Evolutionary conservation across 2,113 vertebrate species (phyloP).

Genomic region (Galbula dea): DNA sequence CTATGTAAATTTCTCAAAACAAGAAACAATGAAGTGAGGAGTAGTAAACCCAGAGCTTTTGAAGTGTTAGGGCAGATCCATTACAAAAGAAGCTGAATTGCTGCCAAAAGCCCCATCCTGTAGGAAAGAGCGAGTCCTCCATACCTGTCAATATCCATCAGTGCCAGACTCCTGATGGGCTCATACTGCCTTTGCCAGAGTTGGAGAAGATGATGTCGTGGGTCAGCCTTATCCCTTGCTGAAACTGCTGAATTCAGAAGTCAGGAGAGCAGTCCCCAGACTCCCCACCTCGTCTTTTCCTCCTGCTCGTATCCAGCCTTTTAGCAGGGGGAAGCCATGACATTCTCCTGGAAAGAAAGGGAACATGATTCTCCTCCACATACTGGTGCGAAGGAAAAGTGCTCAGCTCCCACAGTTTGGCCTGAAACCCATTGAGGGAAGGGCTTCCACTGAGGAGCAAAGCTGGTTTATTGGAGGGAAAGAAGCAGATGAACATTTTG

Average conservation of each 20-base stretch:
- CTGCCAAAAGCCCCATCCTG: not conserved
- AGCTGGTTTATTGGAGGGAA: not conserved
- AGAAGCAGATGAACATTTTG: not conserved
- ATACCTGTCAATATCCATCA: not conserved
- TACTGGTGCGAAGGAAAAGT: not conserved
- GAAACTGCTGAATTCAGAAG: not conserved
- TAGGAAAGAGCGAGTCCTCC: not conserved
- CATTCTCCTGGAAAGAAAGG: not conserved
- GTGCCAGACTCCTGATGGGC: not conserved
- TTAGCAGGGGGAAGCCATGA: not conserved
- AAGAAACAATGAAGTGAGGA: not conserved
- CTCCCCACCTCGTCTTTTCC: not conserved
- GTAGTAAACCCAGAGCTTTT: not conserved
- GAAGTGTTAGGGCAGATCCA: not conserved
- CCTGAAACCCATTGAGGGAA: not conserved
- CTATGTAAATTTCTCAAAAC: not conserved
- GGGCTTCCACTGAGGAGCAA: not conserved
- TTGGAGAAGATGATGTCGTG: not conserved
- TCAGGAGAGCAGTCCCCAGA: not conserved
- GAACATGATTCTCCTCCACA: not conserved
- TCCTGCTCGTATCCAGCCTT: not conserved
- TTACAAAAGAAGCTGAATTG: not conserved
- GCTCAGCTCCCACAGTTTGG: not conserved
- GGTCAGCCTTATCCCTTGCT: not conserved
- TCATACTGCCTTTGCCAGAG: not conserved